These are phyloP conservation scores for Cephus pygmeus DNA, from an alignment of 2,888 invertebrate species.

Conservation along the genomic window DNA sequence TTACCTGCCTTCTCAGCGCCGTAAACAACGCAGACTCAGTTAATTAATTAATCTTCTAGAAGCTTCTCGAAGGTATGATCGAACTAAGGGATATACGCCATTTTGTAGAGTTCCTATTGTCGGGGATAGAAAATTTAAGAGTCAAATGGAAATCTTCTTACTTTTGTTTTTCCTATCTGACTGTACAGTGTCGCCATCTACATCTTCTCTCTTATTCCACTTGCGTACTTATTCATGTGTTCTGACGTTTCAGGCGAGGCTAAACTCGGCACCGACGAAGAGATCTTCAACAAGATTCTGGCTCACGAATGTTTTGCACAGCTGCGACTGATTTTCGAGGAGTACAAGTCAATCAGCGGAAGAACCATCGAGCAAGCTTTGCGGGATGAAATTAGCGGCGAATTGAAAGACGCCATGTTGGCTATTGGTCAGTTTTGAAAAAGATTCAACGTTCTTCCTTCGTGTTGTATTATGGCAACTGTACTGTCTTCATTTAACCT, in stretches of 20 bases:
- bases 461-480: background rate
- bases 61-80: background rate
- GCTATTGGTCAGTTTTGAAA: conserved; percentile 71
- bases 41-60: background rate
- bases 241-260: conserved; percentile 67
- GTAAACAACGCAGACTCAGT: background rate
- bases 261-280: conserved; percentile 80
- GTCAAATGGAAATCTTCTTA: too few relatives aligned
- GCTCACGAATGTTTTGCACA: conserved; percentile 82
- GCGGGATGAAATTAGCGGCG: conserved; percentile 75
- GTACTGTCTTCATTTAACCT: background rate
- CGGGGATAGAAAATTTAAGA: background rate
- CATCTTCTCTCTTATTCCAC: too few relatives aligned
- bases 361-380: conserved; percentile 80
- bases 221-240: background rate
- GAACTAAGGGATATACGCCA: background rate
- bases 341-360: conserved; percentile 79
- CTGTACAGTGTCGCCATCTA: too few relatives aligned
- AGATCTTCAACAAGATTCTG: conserved; percentile 78
- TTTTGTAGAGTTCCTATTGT: background rate
- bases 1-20: background rate
- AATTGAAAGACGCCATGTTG: conserved; percentile 75
- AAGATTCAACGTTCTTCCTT: conserved; percentile 16
- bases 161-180: too few relatives aligned
- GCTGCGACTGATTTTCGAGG: conserved; percentile 76